Evolutionary conservation across 2,888 invertebrate species (phyloP).

Genomic region (Drosophila paramelanica): DNA sequence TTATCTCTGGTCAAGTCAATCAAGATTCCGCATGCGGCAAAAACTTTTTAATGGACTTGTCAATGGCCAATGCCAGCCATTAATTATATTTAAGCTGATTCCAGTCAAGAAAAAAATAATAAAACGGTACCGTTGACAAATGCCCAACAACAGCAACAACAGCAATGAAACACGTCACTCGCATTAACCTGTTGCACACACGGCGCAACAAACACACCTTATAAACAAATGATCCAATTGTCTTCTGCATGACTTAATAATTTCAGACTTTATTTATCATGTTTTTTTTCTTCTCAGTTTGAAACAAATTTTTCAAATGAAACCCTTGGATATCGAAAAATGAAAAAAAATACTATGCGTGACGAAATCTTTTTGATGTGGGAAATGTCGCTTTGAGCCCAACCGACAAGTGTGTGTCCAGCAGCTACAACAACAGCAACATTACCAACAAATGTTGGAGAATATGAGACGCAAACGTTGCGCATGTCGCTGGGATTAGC

Average conservation of each 20-base stretch:
- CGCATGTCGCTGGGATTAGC: constrained; percentile 79
- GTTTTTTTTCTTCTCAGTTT: constrained; percentile 17
- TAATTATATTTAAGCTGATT: constrained; percentile 82
- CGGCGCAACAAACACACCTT: constrained; percentile 65
- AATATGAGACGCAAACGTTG: constrained; percentile 68
- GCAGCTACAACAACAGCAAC: constrained; percentile 49
- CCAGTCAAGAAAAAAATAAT: constrained; percentile 47
- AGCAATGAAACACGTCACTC: constrained; percentile 55
- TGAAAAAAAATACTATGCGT: constrained; percentile 68
- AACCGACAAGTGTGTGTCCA: constrained; percentile 80
- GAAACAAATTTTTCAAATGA: constrained; percentile 67
- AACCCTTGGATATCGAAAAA: constrained; percentile 45
- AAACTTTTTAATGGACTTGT: constrained; percentile 82
- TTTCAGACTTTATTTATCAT: constrained; percentile 41
- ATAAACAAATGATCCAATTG: constrained; percentile 80
- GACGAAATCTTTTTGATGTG: constrained; percentile 82
- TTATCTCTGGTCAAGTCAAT: constrained; percentile 41
- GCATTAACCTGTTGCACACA: constrained; percentile 74
- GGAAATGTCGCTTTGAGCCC: constrained; percentile 80
- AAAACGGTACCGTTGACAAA: constrained; percentile 67
- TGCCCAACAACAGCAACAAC: constrained; percentile 32
- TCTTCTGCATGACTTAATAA: constrained; percentile 81
- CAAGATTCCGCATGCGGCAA: constrained; percentile 44
- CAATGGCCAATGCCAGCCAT: constrained; percentile 78
- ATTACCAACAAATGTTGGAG: constrained; percentile 38